phyloP scores from a whole-genome alignment of 2,888 invertebrate genomes.

The Luperina testacea region DNA sequence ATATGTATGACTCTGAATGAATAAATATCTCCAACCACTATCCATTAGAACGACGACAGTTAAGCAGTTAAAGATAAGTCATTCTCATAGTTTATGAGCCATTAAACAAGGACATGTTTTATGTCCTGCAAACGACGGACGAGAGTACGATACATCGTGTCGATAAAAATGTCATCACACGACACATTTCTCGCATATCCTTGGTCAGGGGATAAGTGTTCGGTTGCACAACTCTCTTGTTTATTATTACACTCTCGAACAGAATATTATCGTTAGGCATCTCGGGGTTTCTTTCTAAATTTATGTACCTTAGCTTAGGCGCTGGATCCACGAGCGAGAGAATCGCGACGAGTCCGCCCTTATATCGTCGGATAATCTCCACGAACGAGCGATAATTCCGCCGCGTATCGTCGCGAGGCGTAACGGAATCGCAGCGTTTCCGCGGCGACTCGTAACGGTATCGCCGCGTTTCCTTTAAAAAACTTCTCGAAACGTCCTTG shows the following conservation, averaged over 20 bases:
- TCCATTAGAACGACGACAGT: neutral
- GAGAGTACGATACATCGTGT: constrained; percentile 27
- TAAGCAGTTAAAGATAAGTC: neutral
- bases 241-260: constrained; percentile 14
- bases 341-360: too few relatives aligned
- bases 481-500: too few relatives aligned
- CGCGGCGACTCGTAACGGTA: too few relatives aligned
- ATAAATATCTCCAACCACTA: constrained; percentile 2
- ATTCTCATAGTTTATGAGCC: constrained; percentile 40
- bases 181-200: neutral
- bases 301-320: neutral
- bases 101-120: constrained; percentile 53
- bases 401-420: too few relatives aligned
- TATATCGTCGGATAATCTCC: too few relatives aligned
- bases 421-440: too few relatives aligned
- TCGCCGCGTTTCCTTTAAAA: too few relatives aligned
- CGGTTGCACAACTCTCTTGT: neutral
- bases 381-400: too few relatives aligned
- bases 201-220: neutral
- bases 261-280: neutral
- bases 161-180: constrained; percentile 32
- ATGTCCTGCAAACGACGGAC: constrained; percentile 37
- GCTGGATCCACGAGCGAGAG: too few relatives aligned
- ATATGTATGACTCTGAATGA: neutral
- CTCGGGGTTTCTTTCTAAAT: neutral